Percentiles rank a stretch among this genome's conserved stretches.
Conservation (phyloP, 2,888 invertebrate species). For the Ligdia adustata region DNA sequence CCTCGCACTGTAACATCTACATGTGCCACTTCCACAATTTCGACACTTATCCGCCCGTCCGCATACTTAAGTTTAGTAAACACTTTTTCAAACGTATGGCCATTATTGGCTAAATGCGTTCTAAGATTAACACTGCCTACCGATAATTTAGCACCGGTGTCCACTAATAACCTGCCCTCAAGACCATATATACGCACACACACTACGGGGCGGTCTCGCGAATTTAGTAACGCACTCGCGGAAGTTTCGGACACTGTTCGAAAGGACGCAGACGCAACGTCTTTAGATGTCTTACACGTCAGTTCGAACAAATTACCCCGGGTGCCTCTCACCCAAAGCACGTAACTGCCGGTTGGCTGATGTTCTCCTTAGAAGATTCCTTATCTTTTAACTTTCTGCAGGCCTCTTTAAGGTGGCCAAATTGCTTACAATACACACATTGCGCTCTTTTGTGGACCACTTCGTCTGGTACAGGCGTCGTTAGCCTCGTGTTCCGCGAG, state of each 20-base stretch:
- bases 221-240: too few species aligned
- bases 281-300: slow-evolving; percentile 10
- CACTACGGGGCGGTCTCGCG: not conserved
- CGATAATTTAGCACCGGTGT: not conserved
- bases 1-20: not conserved
- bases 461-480: too few species aligned
- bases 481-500: too few species aligned
- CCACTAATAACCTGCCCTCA: not conserved
- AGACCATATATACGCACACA: not conserved
- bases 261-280: not conserved
- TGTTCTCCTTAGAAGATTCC: not conserved
- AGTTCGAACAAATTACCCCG: slow-evolving; percentile 19
- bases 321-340: slow-evolving; percentile 19
- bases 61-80: not conserved
- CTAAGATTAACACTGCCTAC: not conserved
- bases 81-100: not conserved
- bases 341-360: not conserved
- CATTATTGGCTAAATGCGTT: not conserved
- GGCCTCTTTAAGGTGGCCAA: slow-evolving; percentile 17
- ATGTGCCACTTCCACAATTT: slow-evolving; percentile 2
- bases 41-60: not conserved
- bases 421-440: slow-evolving; percentile 20
- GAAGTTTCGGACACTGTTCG: too few species aligned
- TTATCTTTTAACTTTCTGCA: slow-evolving; percentile 8
- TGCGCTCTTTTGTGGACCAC: not conserved